phyloP scores from a whole-genome alignment of 2,797 vertebrate species.

The Aphelocoma californica region DNA sequence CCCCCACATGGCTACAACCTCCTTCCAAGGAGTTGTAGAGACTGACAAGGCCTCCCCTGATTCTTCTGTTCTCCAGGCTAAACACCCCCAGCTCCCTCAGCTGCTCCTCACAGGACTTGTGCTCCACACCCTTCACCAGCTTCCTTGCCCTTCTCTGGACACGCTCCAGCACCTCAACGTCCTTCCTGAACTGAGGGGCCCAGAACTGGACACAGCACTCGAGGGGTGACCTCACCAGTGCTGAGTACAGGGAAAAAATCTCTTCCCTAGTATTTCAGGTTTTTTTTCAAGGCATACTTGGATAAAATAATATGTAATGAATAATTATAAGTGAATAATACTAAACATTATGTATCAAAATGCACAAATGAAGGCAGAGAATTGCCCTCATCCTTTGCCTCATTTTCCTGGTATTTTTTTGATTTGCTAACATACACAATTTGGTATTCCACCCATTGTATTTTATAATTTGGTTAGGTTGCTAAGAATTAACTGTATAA shows the following conservation, averaged over 20 bases:
- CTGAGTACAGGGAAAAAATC: neutral
- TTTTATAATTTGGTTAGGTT: neutral
- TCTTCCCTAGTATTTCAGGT: neutral
- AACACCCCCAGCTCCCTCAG: neutral
- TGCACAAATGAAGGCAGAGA: neutral
- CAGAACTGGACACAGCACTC: neutral
- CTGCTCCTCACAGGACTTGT: neutral
- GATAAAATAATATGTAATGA: neutral
- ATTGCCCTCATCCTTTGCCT: neutral
- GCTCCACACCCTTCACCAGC: neutral
- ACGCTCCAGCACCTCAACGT: neutral
- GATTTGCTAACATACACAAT: neutral
- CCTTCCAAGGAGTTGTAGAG: neutral
- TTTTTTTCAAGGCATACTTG: neutral
- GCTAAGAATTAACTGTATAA: neutral
- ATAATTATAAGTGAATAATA: neutral
- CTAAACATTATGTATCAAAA: neutral
- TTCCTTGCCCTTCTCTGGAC: neutral
- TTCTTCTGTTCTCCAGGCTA: neutral
- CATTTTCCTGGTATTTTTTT: neutral
- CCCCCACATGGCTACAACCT: neutral
- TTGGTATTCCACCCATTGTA: neutral
- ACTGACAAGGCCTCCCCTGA: too few relatives aligned
- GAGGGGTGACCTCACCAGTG: rapidly evolving
- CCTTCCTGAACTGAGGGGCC: neutral